Base-by-base conservation (phyloP, 2,888 invertebrate genomes). In the Orthosia cruda region DNA sequence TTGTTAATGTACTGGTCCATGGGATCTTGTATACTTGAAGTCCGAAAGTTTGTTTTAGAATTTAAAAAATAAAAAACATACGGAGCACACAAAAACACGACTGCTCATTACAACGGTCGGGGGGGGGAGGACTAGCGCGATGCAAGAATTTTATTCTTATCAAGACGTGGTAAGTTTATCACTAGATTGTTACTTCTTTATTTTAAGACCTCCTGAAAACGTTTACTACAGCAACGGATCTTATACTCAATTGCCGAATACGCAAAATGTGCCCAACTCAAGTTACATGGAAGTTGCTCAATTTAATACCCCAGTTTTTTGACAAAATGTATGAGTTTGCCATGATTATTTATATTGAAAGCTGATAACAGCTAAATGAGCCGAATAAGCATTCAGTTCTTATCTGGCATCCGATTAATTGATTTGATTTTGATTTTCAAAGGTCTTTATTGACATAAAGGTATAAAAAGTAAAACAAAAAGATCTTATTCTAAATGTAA, bases 151-250 rank as follows among this genome's bases (percentile, higher is more conserved):
- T 52, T 11, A 7, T 18, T 9, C 7, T 18, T 3, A 18, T 50
- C 18, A 18, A n/a, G n/a, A n/a, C n/a, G n/a, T n/a, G n/a, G n/a
- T n/a, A n/a, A n/a, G n/a, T n/a, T n/a, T n/a, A n/a, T n/a, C n/a
- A n/a, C n/a, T 50, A 18, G 50, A 18, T 50, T 18, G 7, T 2
- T 49, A 23, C 32, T 61, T 66, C 1, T 63, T 54, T 4, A 26
- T 68, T 69, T 86, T 64, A 57, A 91, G 92, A 50, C 82, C 87
- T 5, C 73, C 83, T 11, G 92, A 93, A 55, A 89, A 85, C 23
- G 83, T 91, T 64, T 93, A 91, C 84, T 91, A 89, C 64, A 85
- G 87, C 32, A 69, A 45, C n/a, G 90, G 90, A 45, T 65, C 85
- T 9, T 92, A 91, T 61, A 86, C 86, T 16, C 71, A 93, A 71